Evolutionary conservation across 1,140 invertebrate species (phyloP).

Genomic region (Heliconius congener): DNA sequence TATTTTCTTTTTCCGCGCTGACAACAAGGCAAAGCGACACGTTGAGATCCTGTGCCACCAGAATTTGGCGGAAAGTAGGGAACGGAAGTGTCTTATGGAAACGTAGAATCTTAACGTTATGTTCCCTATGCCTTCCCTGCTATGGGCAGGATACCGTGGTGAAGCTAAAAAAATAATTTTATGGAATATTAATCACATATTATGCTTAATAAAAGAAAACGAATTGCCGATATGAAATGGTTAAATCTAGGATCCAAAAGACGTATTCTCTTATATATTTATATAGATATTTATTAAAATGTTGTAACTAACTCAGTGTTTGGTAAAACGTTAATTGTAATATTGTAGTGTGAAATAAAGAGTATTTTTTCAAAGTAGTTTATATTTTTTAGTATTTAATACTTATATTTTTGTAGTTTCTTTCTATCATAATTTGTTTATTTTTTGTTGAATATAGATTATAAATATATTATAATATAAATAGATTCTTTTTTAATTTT

Average conservation of each 20-base stretch:
- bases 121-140: too few relatives aligned
- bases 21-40: too few relatives aligned
- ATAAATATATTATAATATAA: background rate
- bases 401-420: background rate
- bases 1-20: too few relatives aligned
- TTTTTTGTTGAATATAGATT: background rate
- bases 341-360: background rate
- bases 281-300: background rate
- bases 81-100: too few relatives aligned
- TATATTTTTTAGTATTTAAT: background rate
- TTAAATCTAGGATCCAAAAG: background rate
- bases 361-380: background rate
- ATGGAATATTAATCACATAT: too few relatives aligned
- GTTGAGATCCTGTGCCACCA: too few relatives aligned
- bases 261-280: constrained; percentile 1
- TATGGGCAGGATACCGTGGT: too few relatives aligned
- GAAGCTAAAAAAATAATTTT: too few relatives aligned
- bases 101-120: too few relatives aligned
- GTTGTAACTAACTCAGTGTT: background rate
- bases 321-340: background rate
- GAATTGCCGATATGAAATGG: too few relatives aligned
- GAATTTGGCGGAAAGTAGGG: too few relatives aligned
- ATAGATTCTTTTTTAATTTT: background rate
- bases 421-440: background rate
- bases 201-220: too few relatives aligned